Evolutionary conservation across 2,888 invertebrate genomes (phyloP).

Genomic region (Caenorhabditis afra): DNA sequence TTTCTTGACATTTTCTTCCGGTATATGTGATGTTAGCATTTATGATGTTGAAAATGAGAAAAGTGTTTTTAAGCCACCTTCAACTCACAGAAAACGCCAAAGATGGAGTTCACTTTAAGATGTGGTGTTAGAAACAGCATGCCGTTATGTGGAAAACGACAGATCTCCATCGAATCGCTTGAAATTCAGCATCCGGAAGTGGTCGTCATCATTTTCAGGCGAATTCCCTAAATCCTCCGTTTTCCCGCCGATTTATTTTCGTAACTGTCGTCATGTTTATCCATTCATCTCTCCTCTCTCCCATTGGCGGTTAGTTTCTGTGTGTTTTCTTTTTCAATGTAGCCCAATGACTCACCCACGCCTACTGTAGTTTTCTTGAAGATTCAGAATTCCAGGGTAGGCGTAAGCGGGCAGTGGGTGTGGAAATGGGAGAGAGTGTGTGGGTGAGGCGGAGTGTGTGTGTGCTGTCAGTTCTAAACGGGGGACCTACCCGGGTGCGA

Average conservation of each 20-base stretch:
- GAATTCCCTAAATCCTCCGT: neutral
- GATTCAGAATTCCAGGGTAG: conserved; percentile 45
- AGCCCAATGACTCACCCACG: conserved; percentile 32
- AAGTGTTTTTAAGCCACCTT: no score
- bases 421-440: conserved; percentile 12
- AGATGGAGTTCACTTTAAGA: no score
- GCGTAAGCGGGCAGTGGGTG: conserved; percentile 32
- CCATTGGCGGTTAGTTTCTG: conserved; percentile 13
- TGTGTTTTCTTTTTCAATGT: neutral
- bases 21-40: neutral
- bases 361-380: conserved; percentile 48
- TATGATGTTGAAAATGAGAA: neutral
- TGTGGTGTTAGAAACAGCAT: no score
- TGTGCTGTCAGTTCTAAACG: conserved; percentile 15
- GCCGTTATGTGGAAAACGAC: no score
- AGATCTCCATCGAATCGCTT: no score
- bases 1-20: neutral
- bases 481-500: conserved; percentile 34
- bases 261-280: neutral
- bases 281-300: conserved; percentile 4
- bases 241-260: neutral
- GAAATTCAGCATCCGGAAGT: no score
- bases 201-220: no score
- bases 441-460: conserved; percentile 5
- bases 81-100: no score